Conservation (phyloP, 2,113 vertebrate species). For the Petromus typicus region DNA sequence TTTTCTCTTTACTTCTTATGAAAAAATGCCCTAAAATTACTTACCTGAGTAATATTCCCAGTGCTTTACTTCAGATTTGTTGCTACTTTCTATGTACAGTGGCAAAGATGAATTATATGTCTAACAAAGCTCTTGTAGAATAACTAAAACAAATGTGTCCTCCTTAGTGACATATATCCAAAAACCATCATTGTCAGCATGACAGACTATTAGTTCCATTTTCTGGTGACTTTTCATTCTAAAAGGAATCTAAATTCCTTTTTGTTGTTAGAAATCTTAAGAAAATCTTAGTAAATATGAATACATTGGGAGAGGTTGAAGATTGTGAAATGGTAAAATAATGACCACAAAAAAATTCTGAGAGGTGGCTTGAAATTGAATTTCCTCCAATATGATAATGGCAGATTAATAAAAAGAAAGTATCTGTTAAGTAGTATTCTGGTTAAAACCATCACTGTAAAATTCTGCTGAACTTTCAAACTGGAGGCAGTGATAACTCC, state of each 20-base stretch:
- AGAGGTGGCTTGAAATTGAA: not conserved
- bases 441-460: not conserved
- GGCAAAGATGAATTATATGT: not conserved
- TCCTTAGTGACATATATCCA: not conserved
- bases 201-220: not conserved
- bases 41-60: conserved; percentile 28
- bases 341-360: not conserved
- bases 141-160: conserved; percentile 23
- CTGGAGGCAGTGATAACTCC: not conserved
- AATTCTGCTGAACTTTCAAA: not conserved
- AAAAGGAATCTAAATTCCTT: not conserved
- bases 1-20: conserved; percentile 43
- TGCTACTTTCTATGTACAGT: conserved; percentile 29
- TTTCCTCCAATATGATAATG: not conserved
- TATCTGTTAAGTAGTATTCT: not conserved
- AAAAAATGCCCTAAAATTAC: conserved; percentile 64
- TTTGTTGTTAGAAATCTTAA: not conserved
- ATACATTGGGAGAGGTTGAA: accelerated
- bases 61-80: not conserved
- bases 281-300: not conserved
- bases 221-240: conserved; percentile 28
- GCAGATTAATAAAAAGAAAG: not conserved
- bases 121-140: not conserved
- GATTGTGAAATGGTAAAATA: not conserved
- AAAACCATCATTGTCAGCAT: not conserved